Evolutionary conservation across 2,797 vertebrate species (phyloP).

Genomic region (Coranthus polyacanthus): DNA sequence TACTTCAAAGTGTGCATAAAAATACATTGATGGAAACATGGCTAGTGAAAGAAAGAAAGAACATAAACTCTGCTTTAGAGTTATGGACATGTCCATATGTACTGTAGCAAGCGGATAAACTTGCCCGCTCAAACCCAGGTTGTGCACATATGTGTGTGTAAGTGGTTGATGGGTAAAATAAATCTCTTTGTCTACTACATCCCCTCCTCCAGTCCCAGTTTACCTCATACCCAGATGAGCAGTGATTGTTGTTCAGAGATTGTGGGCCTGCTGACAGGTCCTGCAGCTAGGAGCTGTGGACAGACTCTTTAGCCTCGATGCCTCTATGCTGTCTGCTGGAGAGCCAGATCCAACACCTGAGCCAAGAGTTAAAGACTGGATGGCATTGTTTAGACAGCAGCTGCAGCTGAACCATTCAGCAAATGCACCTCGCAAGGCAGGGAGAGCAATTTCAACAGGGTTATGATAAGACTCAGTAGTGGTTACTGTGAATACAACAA

Average conservation of each 20-base stretch:
- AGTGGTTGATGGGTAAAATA: no score
- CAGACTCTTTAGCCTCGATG: slow-evolving; percentile 39
- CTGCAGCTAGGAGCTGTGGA: slow-evolving; percentile 29
- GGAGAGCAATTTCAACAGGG: slow-evolving; percentile 23
- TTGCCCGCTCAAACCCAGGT: no score
- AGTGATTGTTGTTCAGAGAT: slow-evolving; percentile 31
- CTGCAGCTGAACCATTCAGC: slow-evolving; percentile 37
- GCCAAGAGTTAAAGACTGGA: slow-evolving; percentile 57
- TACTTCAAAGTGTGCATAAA: no score
- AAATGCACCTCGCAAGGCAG: slow-evolving; percentile 13
- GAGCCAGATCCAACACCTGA: slow-evolving; percentile 53
- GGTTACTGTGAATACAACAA: neutral
- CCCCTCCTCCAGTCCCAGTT: neutral
- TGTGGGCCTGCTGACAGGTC: slow-evolving; percentile 22
- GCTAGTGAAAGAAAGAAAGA: no score
- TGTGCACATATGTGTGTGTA: slow-evolving; percentile 33
- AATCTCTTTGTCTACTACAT: no score
- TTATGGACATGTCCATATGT: slow-evolving; percentile 49
- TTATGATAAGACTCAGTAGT: slow-evolving; percentile 16
- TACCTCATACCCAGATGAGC: slow-evolving; percentile 10
- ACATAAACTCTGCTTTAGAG: no score
- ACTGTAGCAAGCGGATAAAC: slow-evolving; percentile 55
- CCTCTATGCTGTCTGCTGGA: slow-evolving; percentile 23
- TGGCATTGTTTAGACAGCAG: slow-evolving; percentile 51
- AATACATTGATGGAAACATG: no score